Percentiles rank a stretch among this genome's conserved stretches.
These are phyloP conservation scores for Orgyia antiqua DNA, from an alignment of 2,888 invertebrate genomes.

Conservation along the genomic window DNA sequence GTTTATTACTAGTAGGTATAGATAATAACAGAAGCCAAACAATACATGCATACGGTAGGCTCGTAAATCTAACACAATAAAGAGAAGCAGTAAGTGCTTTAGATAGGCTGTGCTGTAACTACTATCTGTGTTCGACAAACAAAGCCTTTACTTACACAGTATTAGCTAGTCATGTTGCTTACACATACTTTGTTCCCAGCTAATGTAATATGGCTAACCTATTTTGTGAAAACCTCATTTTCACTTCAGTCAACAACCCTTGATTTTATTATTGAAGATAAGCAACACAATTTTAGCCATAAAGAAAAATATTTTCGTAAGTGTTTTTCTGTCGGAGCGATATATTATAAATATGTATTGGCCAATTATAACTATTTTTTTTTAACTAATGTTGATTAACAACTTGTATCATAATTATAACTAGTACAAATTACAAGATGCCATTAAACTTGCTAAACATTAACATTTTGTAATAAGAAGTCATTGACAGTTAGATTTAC, in stretches of 20 bases:
- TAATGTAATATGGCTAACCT: constrained; percentile 20
- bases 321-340: background rate
- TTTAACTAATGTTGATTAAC: too few species aligned
- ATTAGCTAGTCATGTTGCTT: background rate
- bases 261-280: too few species aligned
- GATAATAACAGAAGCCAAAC: constrained; percentile 23
- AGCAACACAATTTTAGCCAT: too few species aligned
- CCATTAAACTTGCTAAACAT: too few species aligned
- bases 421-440: too few species aligned
- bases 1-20: too few species aligned
- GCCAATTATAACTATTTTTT: background rate
- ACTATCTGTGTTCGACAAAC: constrained; percentile 11
- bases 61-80: constrained; percentile 21
- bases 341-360: background rate
- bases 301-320: too few species aligned
- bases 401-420: too few species aligned
- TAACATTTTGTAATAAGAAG: background rate
- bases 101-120: constrained; percentile 1
- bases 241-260: constrained; percentile 19
- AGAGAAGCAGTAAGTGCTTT: constrained; percentile 23
- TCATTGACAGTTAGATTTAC: constrained; percentile 15
- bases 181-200: too few species aligned
- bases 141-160: constrained; percentile 27
- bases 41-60: constrained; percentile 3
- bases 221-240: constrained; percentile 22